Evolutionary conservation across 2,113 vertebrate species (phyloP).

Genomic region (Mionectes macconnelli): DNA sequence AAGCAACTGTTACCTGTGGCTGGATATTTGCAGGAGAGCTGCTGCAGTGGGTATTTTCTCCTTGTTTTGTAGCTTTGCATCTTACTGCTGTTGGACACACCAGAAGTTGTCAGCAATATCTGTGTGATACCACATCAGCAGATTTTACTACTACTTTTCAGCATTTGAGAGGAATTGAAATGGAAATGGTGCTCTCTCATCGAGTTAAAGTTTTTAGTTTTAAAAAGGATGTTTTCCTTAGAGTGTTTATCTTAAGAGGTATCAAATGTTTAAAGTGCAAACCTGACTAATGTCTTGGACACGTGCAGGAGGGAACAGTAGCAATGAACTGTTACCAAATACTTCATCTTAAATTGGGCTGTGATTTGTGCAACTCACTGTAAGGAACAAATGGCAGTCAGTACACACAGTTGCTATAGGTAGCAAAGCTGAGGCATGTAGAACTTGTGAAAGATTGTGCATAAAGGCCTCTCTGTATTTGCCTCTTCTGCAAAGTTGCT

Average conservation of each 20-base stretch:
- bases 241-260: background rate
- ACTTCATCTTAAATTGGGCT: background rate
- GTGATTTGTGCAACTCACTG: background rate
- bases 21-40: background rate
- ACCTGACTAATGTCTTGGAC: background rate
- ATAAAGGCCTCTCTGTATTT: background rate
- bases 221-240: background rate
- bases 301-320: background rate
- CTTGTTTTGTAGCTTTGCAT: background rate
- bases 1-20: background rate
- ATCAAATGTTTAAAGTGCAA: background rate
- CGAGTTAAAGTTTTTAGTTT: background rate
- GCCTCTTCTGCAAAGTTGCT: background rate
- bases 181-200: background rate
- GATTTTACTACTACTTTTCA: background rate
- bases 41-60: background rate
- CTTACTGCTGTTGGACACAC: background rate
- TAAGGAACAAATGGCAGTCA: background rate
- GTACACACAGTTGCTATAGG: background rate
- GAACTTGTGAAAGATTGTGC: background rate
- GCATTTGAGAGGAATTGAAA: background rate
- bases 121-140: background rate
- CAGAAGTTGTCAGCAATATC: background rate
- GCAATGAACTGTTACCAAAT: background rate
- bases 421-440: background rate